phyloP scores from a whole-genome alignment of 2,797 vertebrate species.

The Chaetodon trifasciatus region DNA sequence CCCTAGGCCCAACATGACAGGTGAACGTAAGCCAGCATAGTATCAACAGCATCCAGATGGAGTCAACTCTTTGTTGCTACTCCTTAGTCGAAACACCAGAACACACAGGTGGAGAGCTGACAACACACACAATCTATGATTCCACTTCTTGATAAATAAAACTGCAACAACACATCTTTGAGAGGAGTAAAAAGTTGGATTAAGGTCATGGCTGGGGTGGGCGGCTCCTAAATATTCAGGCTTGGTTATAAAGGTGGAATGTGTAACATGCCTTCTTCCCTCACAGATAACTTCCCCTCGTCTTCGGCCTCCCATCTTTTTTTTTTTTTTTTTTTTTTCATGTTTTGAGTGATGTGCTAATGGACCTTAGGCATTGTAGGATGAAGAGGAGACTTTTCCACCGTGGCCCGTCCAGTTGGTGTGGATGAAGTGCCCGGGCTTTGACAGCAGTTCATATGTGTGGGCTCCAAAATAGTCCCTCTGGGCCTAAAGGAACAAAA shows the following conservation, averaged over 20 bases:
- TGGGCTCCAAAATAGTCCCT: conserved; percentile 98
- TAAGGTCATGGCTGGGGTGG: conserved; percentile 19
- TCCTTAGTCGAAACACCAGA: conserved; percentile 25
- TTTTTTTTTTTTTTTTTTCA: conserved; percentile 6
- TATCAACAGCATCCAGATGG: conserved; percentile 8
- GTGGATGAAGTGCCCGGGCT: conserved; percentile 91
- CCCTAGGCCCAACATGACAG: conserved; percentile 53
- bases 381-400: conserved; percentile 93
- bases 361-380: conserved; percentile 91
- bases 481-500: conserved; percentile 87
- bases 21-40: conserved; percentile 41
- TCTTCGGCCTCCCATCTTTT: not conserved
- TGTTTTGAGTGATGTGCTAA: not conserved
- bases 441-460: conserved; percentile 92
- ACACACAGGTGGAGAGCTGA: conserved; percentile 40
- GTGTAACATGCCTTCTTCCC: conserved; percentile 52
- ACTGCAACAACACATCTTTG: conserved; percentile 46
- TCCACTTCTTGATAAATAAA: conserved; percentile 74
- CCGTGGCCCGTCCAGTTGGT: conserved; percentile 98
- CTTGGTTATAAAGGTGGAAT: conserved; percentile 62
- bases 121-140: conserved; percentile 55
- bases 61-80: conserved; percentile 16
- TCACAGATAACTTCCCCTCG: not conserved
- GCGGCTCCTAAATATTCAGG: conserved; percentile 35
- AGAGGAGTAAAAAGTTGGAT: conserved; percentile 42